Percentiles rank a stretch among this genome's conserved stretches.
Evolutionary conservation across 2,888 invertebrate genomes (phyloP).

Genomic region (Iphiclides podalirius): DNA sequence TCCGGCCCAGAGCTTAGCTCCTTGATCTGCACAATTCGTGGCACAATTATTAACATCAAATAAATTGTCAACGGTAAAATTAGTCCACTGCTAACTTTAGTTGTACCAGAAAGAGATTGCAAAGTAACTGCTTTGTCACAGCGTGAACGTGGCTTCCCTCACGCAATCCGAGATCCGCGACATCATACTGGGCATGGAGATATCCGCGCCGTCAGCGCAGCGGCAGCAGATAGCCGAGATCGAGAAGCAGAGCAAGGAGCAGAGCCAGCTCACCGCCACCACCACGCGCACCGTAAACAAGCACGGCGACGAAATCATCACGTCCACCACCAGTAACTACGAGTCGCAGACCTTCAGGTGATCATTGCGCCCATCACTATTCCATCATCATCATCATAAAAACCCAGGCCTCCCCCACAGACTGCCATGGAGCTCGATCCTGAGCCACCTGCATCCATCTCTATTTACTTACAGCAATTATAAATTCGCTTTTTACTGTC

Average conservation of each 20-base stretch:
- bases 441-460: too few relatives aligned
- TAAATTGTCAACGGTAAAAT: too few relatives aligned
- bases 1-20: too few relatives aligned
- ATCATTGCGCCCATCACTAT: too few relatives aligned
- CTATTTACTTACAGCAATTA: too few relatives aligned
- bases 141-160: constrained; percentile 98
- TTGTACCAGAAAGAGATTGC: too few relatives aligned
- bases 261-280: constrained; percentile 98
- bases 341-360: constrained; percentile 96
- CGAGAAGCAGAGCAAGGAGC: constrained; percentile 99
- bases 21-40: too few relatives aligned
- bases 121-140: too few relatives aligned
- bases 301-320: constrained; percentile 99
- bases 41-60: too few relatives aligned
- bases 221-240: constrained; percentile 99
- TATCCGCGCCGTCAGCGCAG: constrained; percentile 99
- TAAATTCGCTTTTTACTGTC: too few relatives aligned
- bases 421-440: too few relatives aligned
- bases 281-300: constrained; percentile 99
- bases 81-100: too few relatives aligned
- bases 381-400: constrained; percentile 9
- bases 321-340: constrained; percentile 99
- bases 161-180: constrained; percentile 99
- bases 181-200: constrained; percentile 99
- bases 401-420: not conserved